Base-by-base conservation (phyloP, 2,888 invertebrate genomes). In the Microctonus aethiopoides region DNA sequence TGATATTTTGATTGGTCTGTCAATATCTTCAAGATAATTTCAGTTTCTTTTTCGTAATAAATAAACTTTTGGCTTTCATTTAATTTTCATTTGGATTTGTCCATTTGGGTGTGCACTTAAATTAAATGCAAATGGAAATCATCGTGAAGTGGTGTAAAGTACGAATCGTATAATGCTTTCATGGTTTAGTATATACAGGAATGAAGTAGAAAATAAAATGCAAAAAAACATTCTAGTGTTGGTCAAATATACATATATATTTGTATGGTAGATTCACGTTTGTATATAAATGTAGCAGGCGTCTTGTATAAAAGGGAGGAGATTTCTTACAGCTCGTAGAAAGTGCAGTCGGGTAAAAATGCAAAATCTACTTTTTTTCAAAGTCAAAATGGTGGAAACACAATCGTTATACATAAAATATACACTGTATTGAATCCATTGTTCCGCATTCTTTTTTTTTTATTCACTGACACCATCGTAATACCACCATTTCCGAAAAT, bases 301-400 rank as follows among this genome's bases (percentile, higher is more conserved):
- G 66, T 6, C 41, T 69, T 56, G 66, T 52, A 63, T 51, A 59
- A 52, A 51, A 71, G 67, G 67, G 70, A 74, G 39, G 60, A 59
- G 72, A 72, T 72, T 57, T 69, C 59, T 69, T n/a, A 56, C 41
- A 29, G 54, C 60, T 66, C 59, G 64, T 34, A 57, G 29, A 65
- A 64, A 67, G 68, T 71, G 52, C 62, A 68, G 65, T 72, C 65
- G 56, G 57, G 52, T 41, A 62, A 65, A 16, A 39, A 67, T 67
- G 67, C 65, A 62, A 63, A 69, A 64, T 36, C 61, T 65, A 60
- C 10, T 57, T 57, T 67, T 64, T 74, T 69, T 32, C 41, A 67
- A 64, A 65, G 59, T 70, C 70, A 66, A 57, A 65, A 67, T 39
- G 52, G 67, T 70, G 75, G 68, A 74, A 72, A 67, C 56, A 67